Base-by-base conservation (phyloP, 2,888 invertebrate genomes). In the Balanococcus diminutus region DNA sequence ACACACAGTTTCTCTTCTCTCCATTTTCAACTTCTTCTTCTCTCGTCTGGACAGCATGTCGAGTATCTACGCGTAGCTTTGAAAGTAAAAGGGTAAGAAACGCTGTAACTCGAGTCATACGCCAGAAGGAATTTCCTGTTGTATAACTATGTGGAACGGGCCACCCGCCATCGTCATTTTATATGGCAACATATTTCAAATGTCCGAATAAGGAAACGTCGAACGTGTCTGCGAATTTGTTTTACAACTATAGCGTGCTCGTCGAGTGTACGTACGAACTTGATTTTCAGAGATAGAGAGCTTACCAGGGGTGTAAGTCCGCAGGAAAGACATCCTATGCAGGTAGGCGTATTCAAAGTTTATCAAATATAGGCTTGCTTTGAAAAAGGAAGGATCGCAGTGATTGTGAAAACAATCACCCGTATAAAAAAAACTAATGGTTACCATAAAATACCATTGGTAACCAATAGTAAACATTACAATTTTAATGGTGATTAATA, bases 221-320 rank as follows among this genome's bases (percentile, higher is more conserved):
- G 83, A 83, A 83, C 83, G 83, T 83, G 83, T 83, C 83, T 83
- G 28, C 28, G 51, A 83, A 32, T 83, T 83, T 83, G 83, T 83
- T 83, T 56, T 32, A 14, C 42, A 51, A 56, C 28, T 16, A 31
- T 16, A 31, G 2, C 46, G 16, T 46, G n/a, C 16, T 0, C n/a
- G 46, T 46, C n/a, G n/a, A 46, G n/a, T 16, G n/a, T 46, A 42
- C 1, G 46, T 2, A 46, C 46, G 36, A 36, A 36, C 36, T 8
- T 36, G 36, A 14, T 46, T 2, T n/a, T 46, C 46, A n/a, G 46
- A 46, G n/a, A n/a, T 14, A 46, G n/a, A 46, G n/a, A 46, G 46
- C n/a, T 8, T n/a, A 46, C 46, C 14, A 46, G 46, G 14, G 46
- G 46, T n/a, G n/a, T 11, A 11, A 46, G 46, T 46, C 46, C 46